Base-by-base conservation (phyloP, 2,888 invertebrate genomes). In the Aethes cnicana region DNA sequence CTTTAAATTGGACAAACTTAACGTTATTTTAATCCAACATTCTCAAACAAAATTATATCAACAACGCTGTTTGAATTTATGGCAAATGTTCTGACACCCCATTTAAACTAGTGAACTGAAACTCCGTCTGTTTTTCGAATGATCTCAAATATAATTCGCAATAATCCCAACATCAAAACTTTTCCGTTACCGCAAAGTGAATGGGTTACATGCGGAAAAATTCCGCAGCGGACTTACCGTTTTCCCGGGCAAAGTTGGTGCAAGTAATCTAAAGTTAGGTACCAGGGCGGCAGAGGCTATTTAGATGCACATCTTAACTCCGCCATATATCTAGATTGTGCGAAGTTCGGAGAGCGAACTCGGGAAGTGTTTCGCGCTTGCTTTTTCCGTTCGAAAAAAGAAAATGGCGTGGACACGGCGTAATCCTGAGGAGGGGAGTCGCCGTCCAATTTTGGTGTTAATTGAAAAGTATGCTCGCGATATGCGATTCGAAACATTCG, bases 211-310 rank as follows among this genome's bases (percentile, higher is more conserved):
- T 68, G 66, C 68, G 74, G 77, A 72, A 76, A 76, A 81, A 78
- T 73, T 79, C 76, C 72, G 54, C 35, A 41, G 54, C 43, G 33
- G 50, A 82, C 75, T 82, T 74, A 69, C 72, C 72, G 69, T 72
- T 76, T 73, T 69, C 67, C 65, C 65, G 58, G 71, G 72, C 71
- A 78, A 79, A 84, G 71, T 87, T 84, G 79, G 77, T 80, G 87
- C 84, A 87, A 89, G 89, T 88, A 89, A 89, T 89, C 88, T 89
- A 89, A 88, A 89, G 80, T 89, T 89, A 81, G 85, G 82, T 85
- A 81, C 81, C 82, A 81, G 70, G 77, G 80, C 78, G 77, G 84
- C 85, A 78, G 82, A 81, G 78, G 87, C 88, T 86, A 87, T 89
- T 88, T 88, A 88, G 89, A 88, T 87, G 88, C 84, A 84, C 88